Evolutionary conservation across 2,113 vertebrate genomes (phyloP).

Genomic region (Alexandromys fortis): DNA sequence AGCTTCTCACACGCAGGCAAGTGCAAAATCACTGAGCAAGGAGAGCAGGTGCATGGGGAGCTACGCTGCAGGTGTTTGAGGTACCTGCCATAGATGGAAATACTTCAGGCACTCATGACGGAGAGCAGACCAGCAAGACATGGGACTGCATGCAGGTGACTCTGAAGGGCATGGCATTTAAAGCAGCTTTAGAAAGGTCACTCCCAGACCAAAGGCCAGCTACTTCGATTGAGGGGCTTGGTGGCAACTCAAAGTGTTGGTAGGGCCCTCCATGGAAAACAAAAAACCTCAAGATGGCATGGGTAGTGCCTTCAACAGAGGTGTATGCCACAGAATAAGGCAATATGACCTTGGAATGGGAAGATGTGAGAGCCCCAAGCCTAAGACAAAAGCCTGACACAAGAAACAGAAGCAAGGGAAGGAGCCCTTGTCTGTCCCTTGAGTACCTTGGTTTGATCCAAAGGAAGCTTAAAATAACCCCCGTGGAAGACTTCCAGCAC

Average conservation of each 20-base stretch:
- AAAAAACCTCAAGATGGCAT: neutral
- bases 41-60: neutral
- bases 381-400: neutral
- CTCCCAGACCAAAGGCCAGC: neutral
- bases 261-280: neutral
- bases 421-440: neutral
- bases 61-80: neutral
- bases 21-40: neutral
- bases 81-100: neutral
- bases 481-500: neutral
- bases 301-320: neutral
- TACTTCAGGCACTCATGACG: neutral
- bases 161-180: neutral
- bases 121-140: neutral
- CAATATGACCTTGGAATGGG: too few species aligned
- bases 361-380: neutral
- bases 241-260: neutral
- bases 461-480: slow-evolving; percentile 17
- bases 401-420: neutral
- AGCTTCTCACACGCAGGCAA: neutral
- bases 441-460: neutral
- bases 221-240: neutral
- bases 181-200: neutral
- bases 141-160: neutral
- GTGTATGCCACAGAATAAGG: neutral